Conservation (phyloP, 2,888 invertebrate genomes). For the Perithous albicinctus region DNA sequence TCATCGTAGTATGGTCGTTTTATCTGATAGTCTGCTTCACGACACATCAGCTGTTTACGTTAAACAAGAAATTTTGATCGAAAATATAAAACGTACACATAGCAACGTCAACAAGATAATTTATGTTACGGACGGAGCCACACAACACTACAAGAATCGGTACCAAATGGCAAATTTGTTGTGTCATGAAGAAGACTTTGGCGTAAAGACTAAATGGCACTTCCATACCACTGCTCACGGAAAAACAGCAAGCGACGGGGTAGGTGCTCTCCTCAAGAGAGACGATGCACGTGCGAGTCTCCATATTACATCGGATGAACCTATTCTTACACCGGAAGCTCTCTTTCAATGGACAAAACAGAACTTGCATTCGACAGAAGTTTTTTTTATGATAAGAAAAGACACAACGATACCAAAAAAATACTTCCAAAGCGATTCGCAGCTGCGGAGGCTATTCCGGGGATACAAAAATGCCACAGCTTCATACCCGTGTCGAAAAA, state of each 20-base stretch:
- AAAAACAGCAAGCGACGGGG: constrained; percentile 71
- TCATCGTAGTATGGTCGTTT: constrained; percentile 49
- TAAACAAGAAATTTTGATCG: constrained; percentile 46
- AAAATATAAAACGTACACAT: constrained; percentile 19
- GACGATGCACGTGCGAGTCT: constrained; percentile 31
- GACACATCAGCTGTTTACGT: constrained; percentile 61
- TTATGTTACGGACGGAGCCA: constrained; percentile 39
- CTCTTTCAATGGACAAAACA: constrained; percentile 34
- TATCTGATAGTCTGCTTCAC: constrained; percentile 64
- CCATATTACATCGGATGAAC: constrained; percentile 31
- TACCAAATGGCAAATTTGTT: constrained; percentile 44
- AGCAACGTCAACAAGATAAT: constrained; percentile 22
- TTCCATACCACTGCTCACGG: constrained; percentile 72
- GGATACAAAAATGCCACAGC: constrained; percentile 22
- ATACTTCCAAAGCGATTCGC: constrained; percentile 54
- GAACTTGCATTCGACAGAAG: constrained; percentile 9
- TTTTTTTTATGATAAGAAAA: constrained; percentile 41
- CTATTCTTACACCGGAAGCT: constrained; percentile 33
- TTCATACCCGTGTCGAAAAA: constrained; percentile 20
- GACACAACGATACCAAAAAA: constrained; percentile 17
- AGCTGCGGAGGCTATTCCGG: constrained; percentile 25
- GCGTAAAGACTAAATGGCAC: constrained; percentile 71
- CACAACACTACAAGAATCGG: constrained; percentile 38
- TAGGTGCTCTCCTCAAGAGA: constrained; percentile 70
- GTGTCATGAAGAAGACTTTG: constrained; percentile 51